Evolutionary conservation across 2,888 invertebrate genomes (phyloP), one percentile per base, ranked within the genome.

Genomic region (Hirtodrosophila cameraria): DNA sequence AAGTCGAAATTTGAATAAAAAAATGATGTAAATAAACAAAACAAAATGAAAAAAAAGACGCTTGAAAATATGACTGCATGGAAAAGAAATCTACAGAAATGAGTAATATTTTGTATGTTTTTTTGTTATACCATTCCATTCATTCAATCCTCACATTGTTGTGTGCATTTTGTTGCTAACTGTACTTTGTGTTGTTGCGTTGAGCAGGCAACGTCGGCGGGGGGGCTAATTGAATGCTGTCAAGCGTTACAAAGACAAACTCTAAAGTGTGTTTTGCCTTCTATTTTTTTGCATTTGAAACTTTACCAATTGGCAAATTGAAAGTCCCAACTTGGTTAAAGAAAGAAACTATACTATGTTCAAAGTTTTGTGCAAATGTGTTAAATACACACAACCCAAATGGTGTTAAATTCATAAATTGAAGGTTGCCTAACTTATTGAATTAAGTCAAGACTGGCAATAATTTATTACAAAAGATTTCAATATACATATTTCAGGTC

Each of bases 1-100:
- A 69, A 77, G 74, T 62, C n/a, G 2, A 60, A 69, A 80, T 68
- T 82, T 78, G 36, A 71, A 85, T 79, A 65, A 45, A 33, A n/a
- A 48, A 53, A 57, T 68, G 52, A 71, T 78, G 73, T 86, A 83
- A 86, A 75, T 64, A 75, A 69, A 68, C 46, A 60, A 39, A 52
- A 42, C 49, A 36, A 41, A 28, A 43, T 42, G 9, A 38, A 18
- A 25, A 9, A 23, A 41, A 45, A 20, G 28, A 31, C 45, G 16
- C 20, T 25, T 23, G n/a, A 28, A 58, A 60, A 39, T 59, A 41
- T 60, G 52, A 42, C 20, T 57, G 39, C 33, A 28, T 31, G 38
- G 38, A 50, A 58, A 58, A 55, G 58, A 77, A 65, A 60, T 57
- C 57, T 61, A 65, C 30, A 68, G 49, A 80, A 75, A 43, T 74